These are phyloP conservation scores for Henicopernis longicauda DNA, from an alignment of 2,113 vertebrate species.

Conservation along the genomic window DNA sequence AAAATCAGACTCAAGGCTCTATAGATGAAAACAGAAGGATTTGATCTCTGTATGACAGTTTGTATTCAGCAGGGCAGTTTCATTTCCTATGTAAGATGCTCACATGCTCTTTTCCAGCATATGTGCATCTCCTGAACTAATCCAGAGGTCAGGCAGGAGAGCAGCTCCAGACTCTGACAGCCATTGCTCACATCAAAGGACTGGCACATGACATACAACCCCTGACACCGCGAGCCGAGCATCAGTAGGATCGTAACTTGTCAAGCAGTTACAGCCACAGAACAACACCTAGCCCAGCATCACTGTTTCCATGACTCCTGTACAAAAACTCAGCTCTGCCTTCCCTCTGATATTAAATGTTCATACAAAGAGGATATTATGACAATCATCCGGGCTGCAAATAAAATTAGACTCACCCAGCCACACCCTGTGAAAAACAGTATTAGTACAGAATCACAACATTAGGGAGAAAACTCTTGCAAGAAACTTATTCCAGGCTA, in stretches of 20 bases:
- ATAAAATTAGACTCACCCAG: background rate
- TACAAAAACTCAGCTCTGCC: background rate
- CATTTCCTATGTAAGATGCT: background rate
- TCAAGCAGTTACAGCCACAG: background rate
- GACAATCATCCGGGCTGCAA: background rate
- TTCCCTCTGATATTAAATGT: background rate
- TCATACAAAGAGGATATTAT: background rate
- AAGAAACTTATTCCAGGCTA: background rate
- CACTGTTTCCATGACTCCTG: background rate
- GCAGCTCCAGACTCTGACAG: background rate
- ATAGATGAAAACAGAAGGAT: background rate
- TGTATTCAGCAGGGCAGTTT: background rate
- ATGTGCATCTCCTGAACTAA: background rate
- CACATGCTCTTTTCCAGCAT: background rate
- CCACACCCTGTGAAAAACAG: background rate
- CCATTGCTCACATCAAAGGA: background rate
- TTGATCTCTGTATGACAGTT: background rate
- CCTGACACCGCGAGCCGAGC: rapidly evolving
- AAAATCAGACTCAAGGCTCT: background rate
- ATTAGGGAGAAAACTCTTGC: background rate
- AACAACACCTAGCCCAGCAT: background rate
- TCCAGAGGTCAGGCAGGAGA: background rate
- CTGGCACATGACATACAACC: background rate
- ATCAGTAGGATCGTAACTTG: background rate
- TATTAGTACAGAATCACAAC: background rate